Evolutionary conservation across 2,888 invertebrate genomes (phyloP), one percentile per base, ranked within the genome.

Genomic region (Lepidonotus clava): DNA sequence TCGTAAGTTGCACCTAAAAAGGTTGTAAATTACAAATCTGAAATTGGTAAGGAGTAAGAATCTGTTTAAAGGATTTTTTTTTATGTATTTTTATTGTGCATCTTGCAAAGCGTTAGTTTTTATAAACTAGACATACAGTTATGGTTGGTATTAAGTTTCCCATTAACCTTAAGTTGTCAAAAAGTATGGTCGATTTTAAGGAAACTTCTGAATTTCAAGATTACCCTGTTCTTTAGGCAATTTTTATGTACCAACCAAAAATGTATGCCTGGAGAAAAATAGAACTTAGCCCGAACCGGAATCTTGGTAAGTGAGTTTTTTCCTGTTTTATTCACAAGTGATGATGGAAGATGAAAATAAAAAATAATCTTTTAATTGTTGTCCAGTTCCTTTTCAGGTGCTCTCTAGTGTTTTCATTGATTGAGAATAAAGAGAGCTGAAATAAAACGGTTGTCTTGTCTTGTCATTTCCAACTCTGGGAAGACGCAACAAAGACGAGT

Each of bases 351-450:
- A 46, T 38, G 4, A 24, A 41, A 80, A 80, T 80, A 80, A 41
- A 41, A 80, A 6, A 76, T 2, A n/a, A 28, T n/a, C 36, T 2
- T n/a, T n/a, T 36, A n/a, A 21, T 32, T 41, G 80, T 80, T 41
- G 46, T 11, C 28, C 21, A 28, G 41, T 76, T 80, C 32, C 80
- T 11, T 51, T 80, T 46, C 51, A 80, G 46, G 24, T 6, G 80
- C 80, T 41, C 80, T 80, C 80, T 76, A 18, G n/a, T 80, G 80
- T 80, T 80, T 80, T 80, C 80, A 80, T 46, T n/a, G 1, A 14
- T 6, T 80, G 80, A 80, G 80, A 80, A 80, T 80, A 80, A 80
- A 80, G 80, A 80, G 80, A 80, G 80, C 80, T 80, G 32, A 46
- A 46, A 80, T 18, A 11, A 80, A 41, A 51, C 8, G 41, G 24